These are phyloP conservation scores for Lucilia sericata DNA, from an alignment of 1,140 invertebrate species.

Conservation along the genomic window DNA sequence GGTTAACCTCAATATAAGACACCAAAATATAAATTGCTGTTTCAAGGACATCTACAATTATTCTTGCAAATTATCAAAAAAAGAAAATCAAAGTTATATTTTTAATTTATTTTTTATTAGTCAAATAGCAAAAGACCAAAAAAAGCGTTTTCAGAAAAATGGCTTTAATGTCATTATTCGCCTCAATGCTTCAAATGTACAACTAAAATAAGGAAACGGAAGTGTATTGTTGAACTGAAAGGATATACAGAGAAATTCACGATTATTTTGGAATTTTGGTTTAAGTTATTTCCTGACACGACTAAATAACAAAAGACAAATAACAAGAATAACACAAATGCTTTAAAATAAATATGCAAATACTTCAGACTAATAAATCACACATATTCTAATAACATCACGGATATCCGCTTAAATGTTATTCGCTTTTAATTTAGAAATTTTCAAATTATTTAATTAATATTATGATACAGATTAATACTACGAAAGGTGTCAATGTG, in stretches of 20 bases:
- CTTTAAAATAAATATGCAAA: not conserved
- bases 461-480: not conserved
- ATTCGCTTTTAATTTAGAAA: not conserved
- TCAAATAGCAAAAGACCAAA: too few species aligned
- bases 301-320: constrained; percentile 15
- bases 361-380: not conserved
- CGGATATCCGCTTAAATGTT: not conserved
- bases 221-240: not conserved
- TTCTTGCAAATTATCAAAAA: too few species aligned
- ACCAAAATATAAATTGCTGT: too few species aligned
- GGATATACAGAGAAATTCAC: not conserved
- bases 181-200: not conserved
- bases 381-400: not conserved
- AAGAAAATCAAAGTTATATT: too few species aligned
- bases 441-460: not conserved
- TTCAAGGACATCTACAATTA: too few species aligned
- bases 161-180: too few species aligned
- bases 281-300: not conserved
- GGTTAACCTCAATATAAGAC: too few species aligned
- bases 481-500: not conserved
- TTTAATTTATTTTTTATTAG: too few species aligned
- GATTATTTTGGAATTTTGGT: not conserved
- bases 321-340: not conserved
- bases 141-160: too few species aligned
- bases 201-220: not conserved